A percentile compares a stretch with the other conserved stretches of the same genome.
phyloP scores from a whole-genome alignment of 2,113 vertebrate species.

The Phaethornis superciliosus region DNA sequence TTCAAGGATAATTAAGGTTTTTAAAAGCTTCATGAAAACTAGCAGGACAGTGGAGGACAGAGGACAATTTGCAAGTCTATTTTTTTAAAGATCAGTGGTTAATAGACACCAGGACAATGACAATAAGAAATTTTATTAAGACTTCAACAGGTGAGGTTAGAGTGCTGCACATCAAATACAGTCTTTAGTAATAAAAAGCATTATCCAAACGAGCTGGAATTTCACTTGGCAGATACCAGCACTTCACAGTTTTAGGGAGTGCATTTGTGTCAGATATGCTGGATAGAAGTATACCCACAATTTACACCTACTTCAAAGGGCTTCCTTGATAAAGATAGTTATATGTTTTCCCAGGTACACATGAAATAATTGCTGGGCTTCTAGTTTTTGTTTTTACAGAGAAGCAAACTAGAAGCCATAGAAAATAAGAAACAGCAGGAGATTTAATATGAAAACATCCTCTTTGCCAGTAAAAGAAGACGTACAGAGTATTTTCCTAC shows the following conservation, averaged over 20 bases:
- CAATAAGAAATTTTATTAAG: background rate
- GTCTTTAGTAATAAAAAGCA: background rate
- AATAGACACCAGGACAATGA: background rate
- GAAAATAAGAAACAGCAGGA: background rate
- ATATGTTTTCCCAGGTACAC: background rate
- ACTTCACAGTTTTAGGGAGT: background rate
- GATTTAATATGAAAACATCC: background rate
- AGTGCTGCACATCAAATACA: background rate
- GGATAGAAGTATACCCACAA: background rate
- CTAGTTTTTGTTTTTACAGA: background rate
- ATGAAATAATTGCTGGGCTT: background rate
- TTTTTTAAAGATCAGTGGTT: background rate
- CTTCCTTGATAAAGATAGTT: background rate
- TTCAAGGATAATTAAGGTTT: background rate
- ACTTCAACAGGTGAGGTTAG: background rate
- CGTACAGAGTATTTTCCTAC: background rate
- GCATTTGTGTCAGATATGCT: background rate
- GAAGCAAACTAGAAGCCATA: background rate
- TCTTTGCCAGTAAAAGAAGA: background rate
- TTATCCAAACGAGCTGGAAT: background rate
- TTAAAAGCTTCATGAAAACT: background rate
- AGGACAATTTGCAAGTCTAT: background rate
- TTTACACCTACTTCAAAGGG: background rate
- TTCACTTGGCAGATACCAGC: background rate
- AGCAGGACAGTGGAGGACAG: background rate